Base-by-base conservation (phyloP, 2,888 invertebrate species). In the Rapana venosa region DNA sequence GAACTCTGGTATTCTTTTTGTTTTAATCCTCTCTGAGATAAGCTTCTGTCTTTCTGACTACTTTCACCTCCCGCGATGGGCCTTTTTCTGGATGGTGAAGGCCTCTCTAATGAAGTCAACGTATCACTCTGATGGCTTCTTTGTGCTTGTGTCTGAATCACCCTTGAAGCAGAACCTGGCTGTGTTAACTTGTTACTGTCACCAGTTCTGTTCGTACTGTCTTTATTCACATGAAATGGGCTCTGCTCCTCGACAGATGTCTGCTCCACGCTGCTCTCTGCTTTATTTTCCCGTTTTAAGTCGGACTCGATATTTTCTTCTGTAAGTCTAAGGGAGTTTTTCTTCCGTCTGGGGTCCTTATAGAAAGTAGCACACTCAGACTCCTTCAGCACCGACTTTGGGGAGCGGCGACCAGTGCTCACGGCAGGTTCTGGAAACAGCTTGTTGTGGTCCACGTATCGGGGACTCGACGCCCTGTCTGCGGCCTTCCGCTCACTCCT, bases 361-460 rank as follows among this genome's bases (percentile, higher is more conserved):
- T 17, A 1, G 47, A 30, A 22, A 13, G 81, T 13, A 11, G 36
- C 35, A 79, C 32, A 17, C 15, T 66, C 35, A 35, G 79, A 22
- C 22, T 79, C 79, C 35, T 79, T 35, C n/a, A n/a, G n/a, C 79
- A 79, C 79, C 30, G 26, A 30, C 22, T 77, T 77, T 11, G 74
- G 1, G 13, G 20, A 22, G 20, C 66, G 5, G 13, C 30, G 74
- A 77, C 26, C 17, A 58, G 30, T 58, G 32, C 11, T 35, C 30
- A 56, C 8, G 8, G 13, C 2, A 11, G 15, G 8, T 17, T 88
- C 89, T 17, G 70, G 84, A 85, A 30, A 89, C 32, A 89, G 74
- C 11, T 36, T 47, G 35, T 85, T 84, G 58, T 89, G 89, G 58
- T 89, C 89, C 47, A 89, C 89, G 74, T 89, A 89, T 1, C 89